These are phyloP conservation scores for Trichomycterus rosablanca DNA, from an alignment of 2,113 vertebrate species.

Conservation along the genomic window DNA sequence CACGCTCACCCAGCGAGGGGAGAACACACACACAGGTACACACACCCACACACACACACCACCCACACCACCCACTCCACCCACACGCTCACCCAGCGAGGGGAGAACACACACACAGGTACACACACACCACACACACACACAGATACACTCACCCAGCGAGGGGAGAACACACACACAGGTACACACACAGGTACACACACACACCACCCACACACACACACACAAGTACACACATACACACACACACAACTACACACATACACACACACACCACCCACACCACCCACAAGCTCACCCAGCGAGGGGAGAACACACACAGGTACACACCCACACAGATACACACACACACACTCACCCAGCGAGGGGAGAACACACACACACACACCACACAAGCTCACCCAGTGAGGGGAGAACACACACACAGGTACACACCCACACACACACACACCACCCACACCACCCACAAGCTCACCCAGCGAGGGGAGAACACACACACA, in stretches of 20 bases:
- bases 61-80: too few species aligned
- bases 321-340: slow-evolving; percentile 1
- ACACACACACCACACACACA: too few species aligned
- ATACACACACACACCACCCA: too few species aligned
- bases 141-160: slow-evolving; percentile 81
- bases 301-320: slow-evolving; percentile 45
- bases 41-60: slow-evolving; percentile 8
- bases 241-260: neutral
- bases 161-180: neutral
- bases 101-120: too few species aligned
- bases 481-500: slow-evolving; percentile 53
- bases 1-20: too few species aligned
- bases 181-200: too few species aligned
- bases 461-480: slow-evolving; percentile 76
- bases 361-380: neutral
- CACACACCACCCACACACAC: slow-evolving; percentile 4
- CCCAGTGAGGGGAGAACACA: slow-evolving; percentile 77
- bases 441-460: slow-evolving; percentile 50
- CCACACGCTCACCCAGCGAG: neutral
- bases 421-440: neutral
- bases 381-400: slow-evolving; percentile 62
- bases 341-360: slow-evolving; percentile 10
- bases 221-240: neutral
- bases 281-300: slow-evolving; percentile 79
- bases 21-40: neutral